These are phyloP conservation scores for Apotomis betuletana DNA, from an alignment of 2,888 invertebrate genomes.

Conservation along the genomic window DNA sequence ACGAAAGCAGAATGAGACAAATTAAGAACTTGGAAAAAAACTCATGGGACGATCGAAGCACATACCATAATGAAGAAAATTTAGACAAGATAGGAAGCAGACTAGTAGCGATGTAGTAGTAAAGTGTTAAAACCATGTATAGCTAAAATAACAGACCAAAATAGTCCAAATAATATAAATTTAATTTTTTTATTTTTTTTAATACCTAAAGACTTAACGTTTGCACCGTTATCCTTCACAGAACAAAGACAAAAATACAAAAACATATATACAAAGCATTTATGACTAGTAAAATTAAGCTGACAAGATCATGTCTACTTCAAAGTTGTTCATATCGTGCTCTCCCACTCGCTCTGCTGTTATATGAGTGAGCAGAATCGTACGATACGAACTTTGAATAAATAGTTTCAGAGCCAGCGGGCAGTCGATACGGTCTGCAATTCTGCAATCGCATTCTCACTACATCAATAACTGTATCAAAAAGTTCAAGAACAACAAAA, in stretches of 20 bases:
- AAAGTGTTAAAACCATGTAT: too few species aligned
- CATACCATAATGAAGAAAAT: too few species aligned
- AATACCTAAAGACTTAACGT: slow-evolving; percentile 63
- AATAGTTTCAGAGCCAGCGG: slow-evolving; percentile 36
- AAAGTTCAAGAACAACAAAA: slow-evolving; percentile 46
- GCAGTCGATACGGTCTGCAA: slow-evolving; percentile 51
- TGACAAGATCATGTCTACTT: slow-evolving; percentile 62
- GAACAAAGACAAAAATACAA: slow-evolving; percentile 72
- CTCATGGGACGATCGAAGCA: too few species aligned
- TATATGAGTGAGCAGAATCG: neutral
- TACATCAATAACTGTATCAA: slow-evolving; percentile 66
- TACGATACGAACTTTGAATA: neutral
- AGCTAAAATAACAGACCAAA: slow-evolving; percentile 56
- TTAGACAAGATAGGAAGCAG: too few species aligned
- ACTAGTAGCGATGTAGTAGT: too few species aligned
- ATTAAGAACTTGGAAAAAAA: too few species aligned
- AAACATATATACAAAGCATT: slow-evolving; percentile 77
- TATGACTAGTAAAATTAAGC: slow-evolving; percentile 80
- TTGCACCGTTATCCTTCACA: slow-evolving; percentile 55
- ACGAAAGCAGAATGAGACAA: too few species aligned
- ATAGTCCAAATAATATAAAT: slow-evolving; percentile 63
- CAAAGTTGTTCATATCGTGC: neutral
- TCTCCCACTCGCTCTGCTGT: neutral
- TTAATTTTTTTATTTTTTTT: slow-evolving; percentile 61
- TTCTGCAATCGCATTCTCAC: slow-evolving; percentile 53